Evolutionary conservation across 1,140 invertebrate species (phyloP).

Genomic region (Saccostrea cuccullata): DNA sequence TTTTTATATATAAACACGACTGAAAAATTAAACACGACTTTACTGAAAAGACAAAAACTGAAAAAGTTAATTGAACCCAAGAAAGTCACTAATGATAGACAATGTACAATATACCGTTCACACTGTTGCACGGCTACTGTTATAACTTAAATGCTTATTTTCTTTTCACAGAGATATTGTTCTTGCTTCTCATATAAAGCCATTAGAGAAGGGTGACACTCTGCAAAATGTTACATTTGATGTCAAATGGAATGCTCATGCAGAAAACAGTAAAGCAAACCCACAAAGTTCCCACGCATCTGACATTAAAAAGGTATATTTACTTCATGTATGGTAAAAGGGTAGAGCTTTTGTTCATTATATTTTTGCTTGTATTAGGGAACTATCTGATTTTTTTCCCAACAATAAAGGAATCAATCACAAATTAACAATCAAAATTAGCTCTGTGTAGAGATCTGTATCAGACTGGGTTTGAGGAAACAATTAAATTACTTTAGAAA

Average conservation of each 20-base stretch:
- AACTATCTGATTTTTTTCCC: not conserved
- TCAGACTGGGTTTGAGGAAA: no score
- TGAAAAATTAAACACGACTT: no score
- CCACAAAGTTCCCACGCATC: not conserved
- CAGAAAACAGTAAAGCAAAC: slow-evolving; percentile 43
- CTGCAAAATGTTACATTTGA: slow-evolving; percentile 67
- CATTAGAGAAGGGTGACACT: slow-evolving; percentile 79
- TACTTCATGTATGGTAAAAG: not conserved
- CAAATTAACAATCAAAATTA: no score
- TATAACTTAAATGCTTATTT: not conserved
- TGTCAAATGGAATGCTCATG: slow-evolving; percentile 72
- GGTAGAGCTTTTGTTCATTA: no score
- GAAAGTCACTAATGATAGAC: not conserved
- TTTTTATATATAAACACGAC: no score
- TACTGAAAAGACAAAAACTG: no score
- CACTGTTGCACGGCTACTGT: not conserved
- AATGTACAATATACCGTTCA: no score
- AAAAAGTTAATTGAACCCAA: no score
- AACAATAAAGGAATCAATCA: no score
- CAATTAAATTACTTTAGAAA: no score
- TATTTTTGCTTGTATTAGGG: not conserved
- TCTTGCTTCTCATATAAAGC: slow-evolving; percentile 79
- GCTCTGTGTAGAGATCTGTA: no score
- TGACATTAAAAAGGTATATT: slow-evolving; percentile 41
- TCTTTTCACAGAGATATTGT: slow-evolving; percentile 79